Base-by-base conservation (phyloP, 2,888 invertebrate species). In the Leucozona laternaria region DNA sequence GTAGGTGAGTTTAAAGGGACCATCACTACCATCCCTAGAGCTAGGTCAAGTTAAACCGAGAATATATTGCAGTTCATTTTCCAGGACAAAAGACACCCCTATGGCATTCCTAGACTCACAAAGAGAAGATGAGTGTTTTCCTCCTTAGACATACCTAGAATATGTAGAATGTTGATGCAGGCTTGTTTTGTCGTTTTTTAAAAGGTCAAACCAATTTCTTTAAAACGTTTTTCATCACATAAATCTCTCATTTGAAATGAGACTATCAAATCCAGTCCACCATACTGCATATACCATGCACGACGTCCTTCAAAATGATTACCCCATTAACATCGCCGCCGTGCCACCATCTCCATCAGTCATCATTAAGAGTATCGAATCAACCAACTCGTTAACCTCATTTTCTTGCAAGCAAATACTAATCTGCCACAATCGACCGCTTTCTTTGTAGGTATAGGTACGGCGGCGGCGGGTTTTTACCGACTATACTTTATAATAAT, bases 341-440 rank as follows among this genome's bases (percentile, higher is more conserved):
- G 4, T 28, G 8, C 7, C 13, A n/a, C 40, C 11, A 13, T 28
- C 62, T 7, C 0, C 45, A 20, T 15, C 20, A 43, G 25, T 43
- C 25, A 50, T 68, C 66, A 34, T 50, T 68, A 68, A n/a, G n/a
- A n/a, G 50, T 68, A 68, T 68, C 50, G 66, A 68, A 50, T 68
- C 66, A 34, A 22, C 34, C 34, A 22, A 34, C 66, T 50, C 22
- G 50, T 68, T 68, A 50, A 68, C 66, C 66, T 45, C 17, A 20
- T 50, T 68, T 66, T 20, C 13, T n/a, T 22, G 34, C 66, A 20
- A 58, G 37, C 37, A 57, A 28, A 7, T 53, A 53, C 43, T 64
- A 50, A 66, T 50, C 66, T 37, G 31, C 34, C 45, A 45, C 15
- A 37, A 45, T 28, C 64, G 45, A 45, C 17, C 43, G 17, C 17